Evolutionary conservation across 1,140 invertebrate species (phyloP).

Genomic region (Drosophila miranda): DNA sequence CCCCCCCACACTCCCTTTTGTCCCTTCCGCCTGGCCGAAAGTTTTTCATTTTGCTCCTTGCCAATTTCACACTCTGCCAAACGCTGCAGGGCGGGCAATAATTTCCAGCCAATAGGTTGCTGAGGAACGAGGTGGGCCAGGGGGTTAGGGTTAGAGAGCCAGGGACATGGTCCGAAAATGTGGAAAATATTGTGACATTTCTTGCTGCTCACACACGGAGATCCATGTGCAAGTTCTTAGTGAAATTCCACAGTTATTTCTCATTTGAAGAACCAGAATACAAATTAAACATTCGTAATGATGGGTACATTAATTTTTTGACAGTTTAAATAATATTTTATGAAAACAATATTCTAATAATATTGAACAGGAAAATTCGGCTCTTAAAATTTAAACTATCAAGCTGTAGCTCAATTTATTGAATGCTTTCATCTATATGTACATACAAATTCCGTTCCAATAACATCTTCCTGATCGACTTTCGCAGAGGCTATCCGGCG

Average conservation of each 20-base stretch:
- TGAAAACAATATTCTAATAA: background rate
- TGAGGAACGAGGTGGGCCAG: constrained; percentile 27
- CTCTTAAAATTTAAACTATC: background rate
- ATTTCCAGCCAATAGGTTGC: constrained; percentile 56
- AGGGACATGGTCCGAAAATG: constrained; percentile 27
- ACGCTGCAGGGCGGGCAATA: constrained; percentile 69
- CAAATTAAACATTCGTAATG: too few relatives aligned
- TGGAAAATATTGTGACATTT: constrained; percentile 44
- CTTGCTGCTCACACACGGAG: constrained; percentile 6
- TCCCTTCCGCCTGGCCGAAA: constrained; percentile 46
- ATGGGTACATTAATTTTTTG: too few relatives aligned
- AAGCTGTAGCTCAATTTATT: background rate
- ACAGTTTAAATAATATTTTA: background rate
- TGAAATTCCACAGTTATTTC: background rate
- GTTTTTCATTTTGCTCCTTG: constrained; percentile 75
- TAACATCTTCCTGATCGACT: constrained; percentile 19
- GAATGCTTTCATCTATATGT: background rate
- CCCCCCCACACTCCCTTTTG: too few relatives aligned
- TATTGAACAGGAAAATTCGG: background rate
- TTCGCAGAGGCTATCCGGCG: background rate
- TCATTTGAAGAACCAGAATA: too few relatives aligned
- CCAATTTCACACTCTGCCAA: constrained; percentile 79
- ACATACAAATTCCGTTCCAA: too few relatives aligned
- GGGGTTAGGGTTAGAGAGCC: background rate
- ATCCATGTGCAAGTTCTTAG: background rate